Evolutionary conservation across 2,888 invertebrate genomes (phyloP).

Genomic region (Augiades crinisus): DNA sequence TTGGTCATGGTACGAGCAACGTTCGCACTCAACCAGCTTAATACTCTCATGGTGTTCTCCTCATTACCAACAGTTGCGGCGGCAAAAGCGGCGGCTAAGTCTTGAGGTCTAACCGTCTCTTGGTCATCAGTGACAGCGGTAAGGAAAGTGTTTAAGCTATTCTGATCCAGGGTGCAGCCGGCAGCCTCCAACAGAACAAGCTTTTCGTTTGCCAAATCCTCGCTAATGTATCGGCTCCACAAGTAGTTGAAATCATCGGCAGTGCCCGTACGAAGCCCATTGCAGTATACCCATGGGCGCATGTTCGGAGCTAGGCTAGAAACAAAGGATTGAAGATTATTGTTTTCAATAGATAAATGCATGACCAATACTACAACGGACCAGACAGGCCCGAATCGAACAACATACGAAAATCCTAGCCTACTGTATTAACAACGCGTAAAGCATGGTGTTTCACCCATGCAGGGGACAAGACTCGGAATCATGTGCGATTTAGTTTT

Average conservation of each 20-base stretch:
- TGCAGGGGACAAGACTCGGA: too few relatives aligned
- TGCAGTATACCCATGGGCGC: slow-evolving; percentile 88
- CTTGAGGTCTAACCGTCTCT: slow-evolving; percentile 62
- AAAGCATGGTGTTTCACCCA: too few relatives aligned
- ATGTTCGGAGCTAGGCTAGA: slow-evolving; percentile 68
- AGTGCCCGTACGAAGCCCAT: slow-evolving; percentile 83
- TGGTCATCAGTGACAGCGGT: slow-evolving; percentile 47
- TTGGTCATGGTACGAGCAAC: slow-evolving; percentile 3
- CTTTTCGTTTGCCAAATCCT: slow-evolving; percentile 85
- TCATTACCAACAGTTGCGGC: slow-evolving; percentile 79
- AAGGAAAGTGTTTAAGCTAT: slow-evolving; percentile 51
- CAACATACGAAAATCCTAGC: too few relatives aligned
- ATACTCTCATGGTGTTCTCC: slow-evolving; percentile 77
- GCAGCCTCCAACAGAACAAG: slow-evolving; percentile 84
- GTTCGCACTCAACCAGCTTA: slow-evolving; percentile 67
- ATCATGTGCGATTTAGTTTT: too few relatives aligned
- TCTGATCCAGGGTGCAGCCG: slow-evolving; percentile 83
- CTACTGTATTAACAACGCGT: too few relatives aligned
- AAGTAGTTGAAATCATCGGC: slow-evolving; percentile 84
- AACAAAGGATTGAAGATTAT: too few relatives aligned
- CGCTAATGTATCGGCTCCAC: slow-evolving; percentile 81
- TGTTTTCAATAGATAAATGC: too few relatives aligned
- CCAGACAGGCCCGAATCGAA: too few relatives aligned
- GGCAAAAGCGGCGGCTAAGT: slow-evolving; percentile 59
- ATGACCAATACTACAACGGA: too few relatives aligned